These are phyloP conservation scores for Thereva nobilitata DNA, from an alignment of 2,888 invertebrate species.

Conservation along the genomic window DNA sequence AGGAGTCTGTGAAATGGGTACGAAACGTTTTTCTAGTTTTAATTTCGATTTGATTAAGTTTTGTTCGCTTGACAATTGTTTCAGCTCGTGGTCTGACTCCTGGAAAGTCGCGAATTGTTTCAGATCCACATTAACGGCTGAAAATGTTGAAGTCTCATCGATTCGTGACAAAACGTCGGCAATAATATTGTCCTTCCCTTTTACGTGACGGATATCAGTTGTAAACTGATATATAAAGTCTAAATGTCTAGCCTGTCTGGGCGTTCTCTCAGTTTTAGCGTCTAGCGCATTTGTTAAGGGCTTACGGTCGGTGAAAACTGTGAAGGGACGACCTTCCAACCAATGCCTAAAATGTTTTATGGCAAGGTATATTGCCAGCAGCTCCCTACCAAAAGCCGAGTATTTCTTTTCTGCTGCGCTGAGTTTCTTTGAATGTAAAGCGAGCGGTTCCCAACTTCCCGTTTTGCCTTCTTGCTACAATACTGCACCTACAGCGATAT, in stretches of 20 bases:
- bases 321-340: neutral
- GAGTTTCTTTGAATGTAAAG: constrained; percentile 47
- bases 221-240: neutral
- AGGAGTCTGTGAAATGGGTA: too few relatives aligned
- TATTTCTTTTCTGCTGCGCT: constrained; percentile 45
- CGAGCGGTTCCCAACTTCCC: constrained; percentile 43
- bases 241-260: neutral
- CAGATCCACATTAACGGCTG: too few relatives aligned
- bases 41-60: too few relatives aligned
- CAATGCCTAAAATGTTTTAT: constrained; percentile 19
- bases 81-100: too few relatives aligned
- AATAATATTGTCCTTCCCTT: neutral
- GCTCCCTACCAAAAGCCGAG: constrained; percentile 45
- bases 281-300: neutral
- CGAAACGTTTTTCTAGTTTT: too few relatives aligned
- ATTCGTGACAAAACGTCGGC: neutral
- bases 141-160: too few relatives aligned
- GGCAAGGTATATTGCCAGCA: constrained; percentile 45
- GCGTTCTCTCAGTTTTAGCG: neutral
- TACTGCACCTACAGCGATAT: constrained; percentile 44
- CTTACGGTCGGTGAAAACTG: neutral
- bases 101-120: too few relatives aligned
- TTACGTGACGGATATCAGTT: neutral
- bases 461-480: constrained; percentile 43
- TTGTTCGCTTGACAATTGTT: too few relatives aligned